phyloP scores from a whole-genome alignment of 2,113 vertebrate species.

The Colaptes auratus region DNA sequence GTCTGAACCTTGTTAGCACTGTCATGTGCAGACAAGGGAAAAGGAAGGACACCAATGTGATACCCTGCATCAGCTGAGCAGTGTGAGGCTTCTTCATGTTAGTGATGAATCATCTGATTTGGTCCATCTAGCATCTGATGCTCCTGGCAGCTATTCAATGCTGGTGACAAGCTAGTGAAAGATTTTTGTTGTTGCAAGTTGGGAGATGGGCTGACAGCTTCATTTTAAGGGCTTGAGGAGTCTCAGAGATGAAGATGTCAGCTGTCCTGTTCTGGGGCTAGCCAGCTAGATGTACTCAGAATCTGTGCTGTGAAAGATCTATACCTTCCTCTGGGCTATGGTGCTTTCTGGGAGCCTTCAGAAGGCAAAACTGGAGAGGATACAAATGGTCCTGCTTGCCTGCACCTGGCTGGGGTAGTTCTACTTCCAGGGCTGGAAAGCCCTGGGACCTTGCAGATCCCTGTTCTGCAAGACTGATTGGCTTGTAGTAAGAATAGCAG shows the following conservation, averaged over 20 bases:
- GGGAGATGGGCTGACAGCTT: neutral
- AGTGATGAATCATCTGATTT: neutral
- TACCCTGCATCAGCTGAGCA: neutral
- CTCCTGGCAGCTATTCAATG: neutral
- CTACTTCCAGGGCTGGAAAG: neutral
- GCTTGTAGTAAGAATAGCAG: neutral
- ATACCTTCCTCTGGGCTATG: fast-evolving
- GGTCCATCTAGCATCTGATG: neutral
- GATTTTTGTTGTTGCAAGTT: neutral
- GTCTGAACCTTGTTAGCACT: neutral
- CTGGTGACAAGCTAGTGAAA: neutral
- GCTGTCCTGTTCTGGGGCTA: neutral
- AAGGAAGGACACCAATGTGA: neutral
- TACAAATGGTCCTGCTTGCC: neutral
- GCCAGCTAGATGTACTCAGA: neutral
- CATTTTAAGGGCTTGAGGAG: neutral
- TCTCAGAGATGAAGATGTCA: neutral
- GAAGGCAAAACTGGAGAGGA: neutral
- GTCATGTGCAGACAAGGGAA: neutral
- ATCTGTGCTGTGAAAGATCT: neutral
- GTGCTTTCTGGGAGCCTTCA: neutral
- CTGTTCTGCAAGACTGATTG: neutral
- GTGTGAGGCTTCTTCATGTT: neutral
- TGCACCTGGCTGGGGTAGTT: neutral
- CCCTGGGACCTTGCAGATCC: neutral